These are phyloP conservation scores for Loris lydekkerianus DNA, from an alignment of 2,797 vertebrate genomes.

Conservation along the genomic window DNA sequence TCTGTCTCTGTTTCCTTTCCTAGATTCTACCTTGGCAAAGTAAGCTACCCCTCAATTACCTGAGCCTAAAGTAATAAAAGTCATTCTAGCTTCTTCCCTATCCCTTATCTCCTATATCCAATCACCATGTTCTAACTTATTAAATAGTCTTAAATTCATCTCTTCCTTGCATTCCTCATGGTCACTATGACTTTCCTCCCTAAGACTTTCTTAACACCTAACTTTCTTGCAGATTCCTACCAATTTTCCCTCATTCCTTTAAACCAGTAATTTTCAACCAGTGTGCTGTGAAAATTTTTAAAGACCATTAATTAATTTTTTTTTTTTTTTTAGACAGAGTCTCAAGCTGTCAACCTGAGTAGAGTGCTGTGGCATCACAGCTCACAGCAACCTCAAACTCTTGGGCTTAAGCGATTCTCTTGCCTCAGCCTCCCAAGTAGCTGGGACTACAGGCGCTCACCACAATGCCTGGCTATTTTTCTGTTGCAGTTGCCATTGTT, in stretches of 20 bases:
- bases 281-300: too few relatives aligned
- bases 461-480: too few relatives aligned
- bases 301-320: too few relatives aligned
- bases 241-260: conserved; percentile 18
- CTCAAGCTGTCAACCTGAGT: too few relatives aligned
- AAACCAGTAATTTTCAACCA: not conserved
- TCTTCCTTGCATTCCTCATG: not conserved
- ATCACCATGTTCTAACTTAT: not conserved
- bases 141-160: not conserved
- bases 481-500: too few relatives aligned
- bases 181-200: not conserved
- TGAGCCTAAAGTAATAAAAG: not conserved
- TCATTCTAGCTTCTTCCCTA: not conserved
- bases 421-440: too few relatives aligned
- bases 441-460: too few relatives aligned
- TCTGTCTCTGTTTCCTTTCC: not conserved
- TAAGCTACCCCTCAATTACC: not conserved
- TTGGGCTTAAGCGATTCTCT: too few relatives aligned
- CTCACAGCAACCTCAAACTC: too few relatives aligned
- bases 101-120: not conserved
- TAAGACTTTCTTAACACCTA: not conserved
- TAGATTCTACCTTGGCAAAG: not conserved
- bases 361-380: too few relatives aligned
- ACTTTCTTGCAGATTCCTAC: not conserved
- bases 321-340: too few relatives aligned